These are phyloP conservation scores for Drosophila diplacantha DNA, from an alignment of 2,888 invertebrate species.

Conservation along the genomic window DNA sequence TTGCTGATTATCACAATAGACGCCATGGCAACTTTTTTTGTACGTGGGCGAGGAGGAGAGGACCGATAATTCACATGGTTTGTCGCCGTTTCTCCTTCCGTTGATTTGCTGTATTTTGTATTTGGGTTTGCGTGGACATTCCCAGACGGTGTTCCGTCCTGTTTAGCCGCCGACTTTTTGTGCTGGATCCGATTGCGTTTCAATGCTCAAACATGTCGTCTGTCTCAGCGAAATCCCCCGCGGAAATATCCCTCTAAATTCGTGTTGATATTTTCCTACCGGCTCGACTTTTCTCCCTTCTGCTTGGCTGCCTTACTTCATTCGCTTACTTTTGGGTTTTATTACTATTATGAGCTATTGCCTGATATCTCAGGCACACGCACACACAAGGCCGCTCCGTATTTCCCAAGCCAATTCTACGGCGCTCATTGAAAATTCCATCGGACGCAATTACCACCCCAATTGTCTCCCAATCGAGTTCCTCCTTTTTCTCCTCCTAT, in stretches of 20 bases:
- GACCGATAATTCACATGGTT: conserved; percentile 30
- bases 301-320: conserved; percentile 12
- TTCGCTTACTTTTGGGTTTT: conserved; percentile 20
- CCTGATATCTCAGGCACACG: conserved; percentile 27
- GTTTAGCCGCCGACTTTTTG: not conserved
- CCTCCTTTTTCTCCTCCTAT: conserved; percentile 10
- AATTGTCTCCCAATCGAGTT: conserved; percentile 47
- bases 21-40: conserved; percentile 40
- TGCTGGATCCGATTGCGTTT: conserved; percentile 25
- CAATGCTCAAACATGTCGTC: conserved; percentile 26
- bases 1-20: conserved; percentile 68
- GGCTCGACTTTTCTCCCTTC: conserved; percentile 1
- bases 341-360: conserved; percentile 40
- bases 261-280: conserved; percentile 25
- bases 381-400: conserved; percentile 9
- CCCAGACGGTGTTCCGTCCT: conserved; percentile 18
- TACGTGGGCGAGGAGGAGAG: conserved; percentile 2
- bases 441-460: conserved; percentile 48
- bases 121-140: conserved; percentile 15
- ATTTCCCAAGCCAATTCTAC: conserved; percentile 15
- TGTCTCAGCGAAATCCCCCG: conserved; percentile 10
- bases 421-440: conserved; percentile 42
- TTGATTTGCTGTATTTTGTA: conserved; percentile 8
- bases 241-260: conserved; percentile 9
- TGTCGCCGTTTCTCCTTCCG: conserved; percentile 13